These are phyloP conservation scores for Colinus virginianus DNA, from an alignment of 2,113 vertebrate species.

Conservation along the genomic window DNA sequence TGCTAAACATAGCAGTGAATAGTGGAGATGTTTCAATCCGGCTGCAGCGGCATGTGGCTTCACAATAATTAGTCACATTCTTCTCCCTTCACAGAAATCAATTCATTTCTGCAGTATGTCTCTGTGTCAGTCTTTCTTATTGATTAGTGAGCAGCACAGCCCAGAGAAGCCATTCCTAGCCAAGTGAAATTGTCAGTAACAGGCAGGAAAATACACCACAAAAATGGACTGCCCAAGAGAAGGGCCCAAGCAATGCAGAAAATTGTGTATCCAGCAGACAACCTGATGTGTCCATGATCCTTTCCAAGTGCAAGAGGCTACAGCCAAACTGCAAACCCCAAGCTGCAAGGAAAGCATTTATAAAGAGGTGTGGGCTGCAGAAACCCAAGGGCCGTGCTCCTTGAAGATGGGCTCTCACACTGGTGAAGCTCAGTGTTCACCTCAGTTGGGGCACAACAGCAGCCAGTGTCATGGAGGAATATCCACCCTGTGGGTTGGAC, in stretches of 20 bases:
- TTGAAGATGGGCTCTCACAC: not conserved
- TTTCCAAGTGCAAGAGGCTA: not conserved
- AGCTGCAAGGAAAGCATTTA: not conserved
- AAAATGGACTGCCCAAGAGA: not conserved
- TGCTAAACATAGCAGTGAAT: not conserved
- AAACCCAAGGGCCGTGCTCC: not conserved
- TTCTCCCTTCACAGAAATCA: not conserved
- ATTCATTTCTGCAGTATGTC: not conserved
- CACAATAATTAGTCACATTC: slow-evolving; percentile 23
- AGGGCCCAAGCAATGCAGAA: not conserved
- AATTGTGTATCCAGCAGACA: not conserved
- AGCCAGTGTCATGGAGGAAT: not conserved
- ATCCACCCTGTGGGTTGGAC: not conserved
- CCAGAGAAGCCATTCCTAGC: not conserved
- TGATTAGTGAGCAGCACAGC: not conserved
- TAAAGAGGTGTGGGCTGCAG: accelerated
- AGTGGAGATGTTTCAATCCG: not conserved
- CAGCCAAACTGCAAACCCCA: not conserved
- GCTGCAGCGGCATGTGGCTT: not conserved
- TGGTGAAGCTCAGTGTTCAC: not conserved
- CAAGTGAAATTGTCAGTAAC: not conserved
- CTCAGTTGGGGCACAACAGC: not conserved
- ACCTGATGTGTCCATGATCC: not conserved
- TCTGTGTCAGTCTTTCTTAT: not conserved
- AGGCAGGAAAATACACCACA: accelerated